Percentiles rank a stretch among this genome's conserved stretches.
These are phyloP conservation scores for Phoebastria nigripes DNA, from an alignment of 2,797 vertebrate species.

Conservation along the genomic window DNA sequence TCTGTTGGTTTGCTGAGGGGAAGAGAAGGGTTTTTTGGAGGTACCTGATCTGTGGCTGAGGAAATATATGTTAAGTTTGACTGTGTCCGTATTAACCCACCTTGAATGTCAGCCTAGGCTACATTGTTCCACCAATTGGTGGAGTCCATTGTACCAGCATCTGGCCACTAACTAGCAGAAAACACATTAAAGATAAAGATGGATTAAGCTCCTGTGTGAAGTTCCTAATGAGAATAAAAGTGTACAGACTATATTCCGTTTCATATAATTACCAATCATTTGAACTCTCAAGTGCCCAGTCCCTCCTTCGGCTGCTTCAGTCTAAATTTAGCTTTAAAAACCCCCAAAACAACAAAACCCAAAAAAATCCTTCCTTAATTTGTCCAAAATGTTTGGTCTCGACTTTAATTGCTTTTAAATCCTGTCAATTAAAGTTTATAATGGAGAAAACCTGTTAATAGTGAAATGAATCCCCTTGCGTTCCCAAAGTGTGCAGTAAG, in stretches of 20 bases:
- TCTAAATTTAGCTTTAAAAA: slow-evolving; percentile 13
- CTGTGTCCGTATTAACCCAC: not conserved
- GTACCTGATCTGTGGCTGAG: not conserved
- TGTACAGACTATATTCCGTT: not conserved
- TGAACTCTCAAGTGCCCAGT: not conserved
- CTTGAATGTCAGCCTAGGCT: not conserved
- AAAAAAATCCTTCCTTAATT: slow-evolving; percentile 43
- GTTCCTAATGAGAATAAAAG: slow-evolving; percentile 15
- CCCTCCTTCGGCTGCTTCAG: not conserved
- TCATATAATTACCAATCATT: not conserved
- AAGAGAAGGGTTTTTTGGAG: not conserved
- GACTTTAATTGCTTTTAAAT: slow-evolving; percentile 41
- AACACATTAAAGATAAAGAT: slow-evolving; percentile 1
- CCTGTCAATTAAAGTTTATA: slow-evolving; percentile 68
- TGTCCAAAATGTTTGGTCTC: slow-evolving; percentile 53
- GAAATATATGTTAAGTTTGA: not conserved
- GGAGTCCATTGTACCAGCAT: not conserved
- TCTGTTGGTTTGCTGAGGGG: not conserved
- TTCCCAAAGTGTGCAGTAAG: slow-evolving; percentile 30
- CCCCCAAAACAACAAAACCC: not conserved
- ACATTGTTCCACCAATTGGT: not conserved
- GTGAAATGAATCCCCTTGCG: slow-evolving; percentile 39
- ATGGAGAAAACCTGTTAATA: slow-evolving; percentile 51
- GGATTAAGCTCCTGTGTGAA: slow-evolving; percentile 53
- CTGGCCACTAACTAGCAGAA: slow-evolving; percentile 5